Conservation (phyloP, 2,113 vertebrate species). For the Piliocolobus tephrosceles region DNA sequence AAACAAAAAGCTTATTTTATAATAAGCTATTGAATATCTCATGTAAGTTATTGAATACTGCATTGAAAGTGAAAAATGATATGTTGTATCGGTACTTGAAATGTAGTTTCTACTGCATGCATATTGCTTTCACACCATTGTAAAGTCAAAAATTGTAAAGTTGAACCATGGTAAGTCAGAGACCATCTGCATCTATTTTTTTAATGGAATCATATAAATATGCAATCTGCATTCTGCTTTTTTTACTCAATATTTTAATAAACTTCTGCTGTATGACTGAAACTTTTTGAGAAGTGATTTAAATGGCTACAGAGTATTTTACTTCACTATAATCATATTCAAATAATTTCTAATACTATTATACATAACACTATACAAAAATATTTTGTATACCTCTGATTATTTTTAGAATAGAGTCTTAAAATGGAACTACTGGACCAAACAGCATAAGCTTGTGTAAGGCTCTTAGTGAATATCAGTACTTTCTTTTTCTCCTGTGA, state of each 20-base stretch:
- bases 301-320: background rate
- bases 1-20: too few species aligned
- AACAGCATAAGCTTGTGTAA: background rate
- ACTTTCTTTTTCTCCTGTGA: background rate
- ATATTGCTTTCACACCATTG: too few species aligned
- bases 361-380: background rate
- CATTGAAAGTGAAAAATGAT: too few species aligned
- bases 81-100: too few species aligned
- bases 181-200: background rate
- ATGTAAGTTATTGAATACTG: too few species aligned
- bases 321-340: constrained; percentile 7
- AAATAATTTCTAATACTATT: background rate
- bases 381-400: background rate
- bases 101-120: too few species aligned
- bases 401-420: background rate
- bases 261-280: background rate
- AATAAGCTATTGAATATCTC: too few species aligned
- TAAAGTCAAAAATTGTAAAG: too few species aligned
- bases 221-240: background rate
- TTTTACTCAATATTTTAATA: background rate
- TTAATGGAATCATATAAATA: background rate
- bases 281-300: background rate
- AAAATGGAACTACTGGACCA: background rate
- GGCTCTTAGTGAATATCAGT: background rate
- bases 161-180: too few species aligned